Percentiles rank a stretch among this genome's conserved stretches.
phyloP scores from a whole-genome alignment of 2,888 invertebrate species.

The Mesoligia furuncula region DNA sequence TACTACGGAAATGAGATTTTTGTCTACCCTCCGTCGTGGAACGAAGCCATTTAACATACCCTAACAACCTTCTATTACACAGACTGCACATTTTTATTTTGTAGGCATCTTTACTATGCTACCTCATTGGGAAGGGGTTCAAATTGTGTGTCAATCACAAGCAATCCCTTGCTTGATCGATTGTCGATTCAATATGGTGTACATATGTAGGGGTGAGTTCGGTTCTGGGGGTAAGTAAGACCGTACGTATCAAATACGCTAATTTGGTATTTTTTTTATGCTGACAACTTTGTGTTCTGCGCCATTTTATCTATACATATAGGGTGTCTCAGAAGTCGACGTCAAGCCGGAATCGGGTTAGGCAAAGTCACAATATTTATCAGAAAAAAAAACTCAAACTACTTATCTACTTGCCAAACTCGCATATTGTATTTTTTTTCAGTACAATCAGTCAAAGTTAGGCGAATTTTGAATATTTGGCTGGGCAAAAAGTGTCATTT shows the following conservation, averaged over 20 bases:
- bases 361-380: too few relatives aligned
- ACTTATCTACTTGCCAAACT: too few relatives aligned
- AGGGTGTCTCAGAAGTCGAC: too few relatives aligned
- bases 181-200: neutral
- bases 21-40: conserved; percentile 71
- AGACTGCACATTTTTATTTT: conserved; percentile 51
- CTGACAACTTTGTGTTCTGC: neutral
- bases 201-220: neutral
- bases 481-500: too few relatives aligned
- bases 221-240: neutral
- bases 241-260: neutral
- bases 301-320: neutral
- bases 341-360: too few relatives aligned
- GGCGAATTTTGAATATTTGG: too few relatives aligned
- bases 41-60: conserved; percentile 67
- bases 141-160: conserved; percentile 29
- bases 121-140: neutral
- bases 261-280: neutral
- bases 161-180: neutral
- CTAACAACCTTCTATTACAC: conserved; percentile 47
- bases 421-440: too few relatives aligned
- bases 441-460: too few relatives aligned
- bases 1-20: conserved; percentile 79
- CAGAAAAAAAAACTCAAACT: too few relatives aligned
- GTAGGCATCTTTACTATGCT: conserved; percentile 6